Evolutionary conservation across 2,113 vertebrate genomes (phyloP).

Genomic region (Lepidothrix coronata): DNA sequence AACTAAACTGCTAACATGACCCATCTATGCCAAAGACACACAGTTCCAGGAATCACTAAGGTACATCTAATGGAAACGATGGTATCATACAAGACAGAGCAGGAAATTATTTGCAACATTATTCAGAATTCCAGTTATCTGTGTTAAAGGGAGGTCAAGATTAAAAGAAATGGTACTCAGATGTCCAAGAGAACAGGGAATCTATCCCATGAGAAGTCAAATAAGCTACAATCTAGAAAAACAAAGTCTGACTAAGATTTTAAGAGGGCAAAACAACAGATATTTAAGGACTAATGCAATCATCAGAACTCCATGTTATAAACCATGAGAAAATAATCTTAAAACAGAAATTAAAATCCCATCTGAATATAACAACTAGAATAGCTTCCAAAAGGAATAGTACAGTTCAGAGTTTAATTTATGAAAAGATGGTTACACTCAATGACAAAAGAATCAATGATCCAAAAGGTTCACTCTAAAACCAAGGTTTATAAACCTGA

Average conservation of each 20-base stretch:
- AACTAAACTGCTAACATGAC: background rate
- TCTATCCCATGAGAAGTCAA: slow-evolving; percentile 34
- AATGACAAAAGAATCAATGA: background rate
- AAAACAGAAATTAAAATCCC: background rate
- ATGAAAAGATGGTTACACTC: background rate
- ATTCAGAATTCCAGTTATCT: slow-evolving; percentile 30
- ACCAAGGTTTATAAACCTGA: background rate
- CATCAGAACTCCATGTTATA: background rate
- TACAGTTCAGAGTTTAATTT: background rate
- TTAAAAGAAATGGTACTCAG: background rate
- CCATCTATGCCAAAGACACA: background rate
- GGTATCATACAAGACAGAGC: background rate
- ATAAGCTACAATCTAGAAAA: slow-evolving; percentile 7
- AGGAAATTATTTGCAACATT: background rate
- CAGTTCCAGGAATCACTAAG: slow-evolving; percentile 32
- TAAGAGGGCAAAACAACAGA: background rate
- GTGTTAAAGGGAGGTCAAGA: slow-evolving; percentile 32
- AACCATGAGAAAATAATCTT: background rate
- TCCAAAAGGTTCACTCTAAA: background rate
- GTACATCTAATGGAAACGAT: slow-evolving; percentile 10
- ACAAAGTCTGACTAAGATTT: slow-evolving; percentile 25
- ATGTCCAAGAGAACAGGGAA: slow-evolving; percentile 15
- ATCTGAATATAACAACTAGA: background rate
- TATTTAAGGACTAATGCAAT: background rate
- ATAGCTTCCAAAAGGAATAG: background rate